A percentile compares a stretch with the other conserved stretches of the same genome.
Evolutionary conservation across 2,888 invertebrate species (phyloP).

Genomic region (Aethes cnicana): DNA sequence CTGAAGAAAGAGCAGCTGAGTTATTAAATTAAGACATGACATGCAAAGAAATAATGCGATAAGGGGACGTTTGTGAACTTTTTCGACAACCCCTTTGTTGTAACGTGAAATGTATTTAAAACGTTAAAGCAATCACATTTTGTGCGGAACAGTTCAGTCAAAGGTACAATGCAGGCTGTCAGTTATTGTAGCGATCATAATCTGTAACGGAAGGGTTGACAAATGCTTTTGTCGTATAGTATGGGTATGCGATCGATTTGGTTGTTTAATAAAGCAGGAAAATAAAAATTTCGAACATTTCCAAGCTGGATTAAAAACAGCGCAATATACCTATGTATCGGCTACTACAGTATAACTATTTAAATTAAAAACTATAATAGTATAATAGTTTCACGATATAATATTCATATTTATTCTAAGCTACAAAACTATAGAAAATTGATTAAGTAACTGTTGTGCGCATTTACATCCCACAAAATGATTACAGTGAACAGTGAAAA

Average conservation of each 20-base stretch:
- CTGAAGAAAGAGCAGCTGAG: constrained; percentile 62
- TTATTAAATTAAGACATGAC: constrained; percentile 60
- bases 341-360: no score
- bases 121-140: constrained; percentile 48
- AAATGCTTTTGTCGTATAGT: constrained; percentile 24
- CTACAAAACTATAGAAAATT: no score
- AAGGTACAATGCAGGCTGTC: constrained; percentile 40
- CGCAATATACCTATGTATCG: no score
- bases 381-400: no score
- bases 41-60: constrained; percentile 39
- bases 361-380: no score
- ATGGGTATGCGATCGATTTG: background rate
- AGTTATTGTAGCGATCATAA: constrained; percentile 44
- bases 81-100: constrained; percentile 66
- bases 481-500: no score
- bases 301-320: no score
- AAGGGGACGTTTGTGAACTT: constrained; percentile 60
- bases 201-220: constrained; percentile 43
- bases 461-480: no score
- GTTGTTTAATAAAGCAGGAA: no score
- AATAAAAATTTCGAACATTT: no score
- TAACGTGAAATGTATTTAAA: constrained; percentile 50
- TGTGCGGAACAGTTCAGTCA: constrained; percentile 40
- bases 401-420: no score
- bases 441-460: no score